Evolutionary conservation across 2,113 vertebrate genomes (phyloP).

Genomic region (Catharus bicknelli): DNA sequence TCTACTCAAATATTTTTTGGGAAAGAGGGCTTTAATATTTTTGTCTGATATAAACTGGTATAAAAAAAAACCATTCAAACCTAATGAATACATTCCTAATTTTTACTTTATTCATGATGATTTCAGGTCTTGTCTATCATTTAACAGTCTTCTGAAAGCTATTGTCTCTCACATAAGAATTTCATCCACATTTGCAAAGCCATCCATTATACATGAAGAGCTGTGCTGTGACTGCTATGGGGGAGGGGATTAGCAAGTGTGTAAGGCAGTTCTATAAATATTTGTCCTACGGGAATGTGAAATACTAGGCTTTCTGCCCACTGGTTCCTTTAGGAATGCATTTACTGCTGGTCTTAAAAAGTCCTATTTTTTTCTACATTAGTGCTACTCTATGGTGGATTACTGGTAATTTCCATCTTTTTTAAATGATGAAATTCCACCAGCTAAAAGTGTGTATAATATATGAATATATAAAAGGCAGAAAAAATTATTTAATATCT

Average conservation of each 20-base stretch:
- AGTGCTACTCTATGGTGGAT: neutral
- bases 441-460: neutral
- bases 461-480: neutral
- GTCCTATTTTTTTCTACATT: neutral
- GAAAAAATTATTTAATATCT: neutral
- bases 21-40: neutral
- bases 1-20: neutral
- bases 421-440: neutral
- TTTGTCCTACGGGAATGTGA: neutral
- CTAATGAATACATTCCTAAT: neutral
- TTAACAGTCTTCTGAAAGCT: neutral
- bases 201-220: constrained; percentile 3
- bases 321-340: neutral
- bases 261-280: constrained; percentile 6
- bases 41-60: neutral
- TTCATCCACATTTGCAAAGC: neutral
- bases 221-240: neutral
- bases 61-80: neutral
- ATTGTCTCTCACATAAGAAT: neutral
- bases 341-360: neutral
- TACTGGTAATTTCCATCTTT: neutral
- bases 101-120: constrained; percentile 3
- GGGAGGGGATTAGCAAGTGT: neutral
- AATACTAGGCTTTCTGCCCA: neutral
- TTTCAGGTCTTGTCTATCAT: neutral